These are phyloP conservation scores for Pseudeuparius sepicola DNA, from an alignment of 2,888 invertebrate species.

Conservation along the genomic window DNA sequence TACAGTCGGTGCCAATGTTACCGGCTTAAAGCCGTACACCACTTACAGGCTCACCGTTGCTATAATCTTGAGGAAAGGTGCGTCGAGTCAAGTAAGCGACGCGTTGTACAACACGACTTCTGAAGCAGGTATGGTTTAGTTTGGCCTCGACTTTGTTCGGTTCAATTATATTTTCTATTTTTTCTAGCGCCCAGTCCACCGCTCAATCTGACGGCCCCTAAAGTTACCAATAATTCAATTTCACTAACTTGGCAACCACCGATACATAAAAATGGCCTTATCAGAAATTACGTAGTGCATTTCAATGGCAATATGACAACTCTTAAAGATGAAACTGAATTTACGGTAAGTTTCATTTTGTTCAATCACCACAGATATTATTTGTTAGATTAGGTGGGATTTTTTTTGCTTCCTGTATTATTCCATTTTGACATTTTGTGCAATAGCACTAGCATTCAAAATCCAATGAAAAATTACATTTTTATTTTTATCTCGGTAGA, in stretches of 20 bases:
- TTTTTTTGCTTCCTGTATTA: too few relatives aligned
- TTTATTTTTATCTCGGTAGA: too few relatives aligned
- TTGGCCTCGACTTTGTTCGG: too few relatives aligned
- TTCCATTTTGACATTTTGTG: too few relatives aligned
- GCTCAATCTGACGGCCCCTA: slow-evolving; percentile 46
- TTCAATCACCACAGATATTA: too few relatives aligned
- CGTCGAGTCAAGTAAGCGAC: slow-evolving; percentile 49
- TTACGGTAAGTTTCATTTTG: too few relatives aligned
- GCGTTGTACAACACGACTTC: slow-evolving; percentile 54
- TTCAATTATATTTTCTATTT: too few relatives aligned
- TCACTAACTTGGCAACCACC: slow-evolving; percentile 62
- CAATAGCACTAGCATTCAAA: too few relatives aligned
- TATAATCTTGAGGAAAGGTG: slow-evolving; percentile 43
- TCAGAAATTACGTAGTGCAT: slow-evolving; percentile 56
- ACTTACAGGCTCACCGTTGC: slow-evolving; percentile 63
- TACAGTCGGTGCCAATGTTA: slow-evolving; percentile 47
- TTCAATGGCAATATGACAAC: slow-evolving; percentile 35
- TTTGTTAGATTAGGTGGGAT: too few relatives aligned
- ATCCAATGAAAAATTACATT: too few relatives aligned
- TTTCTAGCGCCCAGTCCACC: slow-evolving; percentile 50
- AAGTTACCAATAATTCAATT: slow-evolving; percentile 54
- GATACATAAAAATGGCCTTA: slow-evolving; percentile 57
- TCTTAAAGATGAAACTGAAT: too few relatives aligned
- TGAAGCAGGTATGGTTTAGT: slow-evolving; percentile 49
- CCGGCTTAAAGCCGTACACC: slow-evolving; percentile 59